phyloP scores from a whole-genome alignment of 1,140 invertebrate species.

The Panonychus citri region DNA sequence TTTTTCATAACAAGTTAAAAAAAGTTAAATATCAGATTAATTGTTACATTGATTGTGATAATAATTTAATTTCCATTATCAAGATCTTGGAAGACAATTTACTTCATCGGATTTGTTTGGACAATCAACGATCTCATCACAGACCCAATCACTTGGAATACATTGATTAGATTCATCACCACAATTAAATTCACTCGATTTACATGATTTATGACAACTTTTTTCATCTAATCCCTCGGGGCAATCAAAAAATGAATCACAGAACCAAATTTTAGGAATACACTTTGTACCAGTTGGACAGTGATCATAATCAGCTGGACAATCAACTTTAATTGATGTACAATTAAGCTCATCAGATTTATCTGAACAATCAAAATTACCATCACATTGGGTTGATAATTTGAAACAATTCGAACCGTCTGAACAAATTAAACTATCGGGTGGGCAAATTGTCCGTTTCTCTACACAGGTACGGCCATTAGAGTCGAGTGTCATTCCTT shows the following conservation, averaged over 20 bases:
- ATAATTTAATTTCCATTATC: too few relatives aligned
- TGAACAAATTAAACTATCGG: not conserved
- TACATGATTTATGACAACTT: not conserved
- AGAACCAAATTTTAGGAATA: not conserved
- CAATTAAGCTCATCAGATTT: not conserved
- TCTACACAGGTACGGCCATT: not conserved
- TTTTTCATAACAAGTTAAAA: too few relatives aligned
- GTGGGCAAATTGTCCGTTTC: not conserved
- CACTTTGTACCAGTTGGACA: not conserved
- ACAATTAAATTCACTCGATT: not conserved
- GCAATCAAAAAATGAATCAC: not conserved
- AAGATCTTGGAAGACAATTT: slow-evolving; percentile 15
- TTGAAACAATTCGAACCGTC: not conserved
- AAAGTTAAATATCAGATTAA: too few relatives aligned
- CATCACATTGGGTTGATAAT: not conserved
- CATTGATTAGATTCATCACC: not conserved
- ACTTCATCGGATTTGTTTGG: slow-evolving; percentile 20
- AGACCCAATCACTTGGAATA: slow-evolving; percentile 9
- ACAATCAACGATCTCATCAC: slow-evolving; percentile 22
- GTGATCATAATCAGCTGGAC: not conserved
- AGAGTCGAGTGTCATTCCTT: not conserved
- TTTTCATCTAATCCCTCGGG: not conserved
- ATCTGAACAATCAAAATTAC: not conserved
- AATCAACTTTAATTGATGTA: too few relatives aligned
- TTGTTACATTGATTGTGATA: too few relatives aligned